Conservation (phyloP, 2,888 invertebrate species). For the Toxonevra muliebris region DNA sequence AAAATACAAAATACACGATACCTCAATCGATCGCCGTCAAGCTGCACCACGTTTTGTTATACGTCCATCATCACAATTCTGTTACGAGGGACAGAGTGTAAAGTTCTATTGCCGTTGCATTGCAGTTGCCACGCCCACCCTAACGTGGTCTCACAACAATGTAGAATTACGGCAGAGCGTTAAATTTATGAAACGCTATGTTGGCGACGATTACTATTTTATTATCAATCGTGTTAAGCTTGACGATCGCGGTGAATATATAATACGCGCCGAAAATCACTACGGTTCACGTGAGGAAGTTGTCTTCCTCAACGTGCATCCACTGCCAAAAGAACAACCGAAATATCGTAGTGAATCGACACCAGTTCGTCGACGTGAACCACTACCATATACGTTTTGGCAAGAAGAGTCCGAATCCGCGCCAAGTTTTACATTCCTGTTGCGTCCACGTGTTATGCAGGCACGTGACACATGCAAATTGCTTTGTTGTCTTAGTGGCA, state of each 20-base stretch:
- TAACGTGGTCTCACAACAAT: slow-evolving; percentile 96
- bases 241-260: slow-evolving; percentile 97
- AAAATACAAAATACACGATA: slow-evolving; percentile 96
- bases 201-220: slow-evolving; percentile 96
- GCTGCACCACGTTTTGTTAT: slow-evolving; percentile 98
- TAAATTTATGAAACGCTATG: slow-evolving; percentile 98
- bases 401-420: slow-evolving; percentile 92
- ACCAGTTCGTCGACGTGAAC: slow-evolving; percentile 81
- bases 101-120: slow-evolving; percentile 98
- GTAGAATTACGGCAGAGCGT: slow-evolving; percentile 94
- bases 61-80: slow-evolving; percentile 93
- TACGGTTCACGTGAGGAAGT: slow-evolving; percentile 96
- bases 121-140: slow-evolving; percentile 90
- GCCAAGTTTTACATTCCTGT: slow-evolving; percentile 97
- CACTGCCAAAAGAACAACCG: slow-evolving; percentile 66
- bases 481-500: slow-evolving; percentile 94
- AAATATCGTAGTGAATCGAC: slow-evolving; percentile 72
- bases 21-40: slow-evolving; percentile 95
- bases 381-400: slow-evolving; percentile 88
- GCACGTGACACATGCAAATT: slow-evolving; percentile 95
- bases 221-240: slow-evolving; percentile 95
- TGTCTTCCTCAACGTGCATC: slow-evolving; percentile 95
- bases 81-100: slow-evolving; percentile 96
- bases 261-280: slow-evolving; percentile 95
- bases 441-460: slow-evolving; percentile 98